Conservation (phyloP, 1,140 invertebrate genomes). For the Hetaerina americana region DNA sequence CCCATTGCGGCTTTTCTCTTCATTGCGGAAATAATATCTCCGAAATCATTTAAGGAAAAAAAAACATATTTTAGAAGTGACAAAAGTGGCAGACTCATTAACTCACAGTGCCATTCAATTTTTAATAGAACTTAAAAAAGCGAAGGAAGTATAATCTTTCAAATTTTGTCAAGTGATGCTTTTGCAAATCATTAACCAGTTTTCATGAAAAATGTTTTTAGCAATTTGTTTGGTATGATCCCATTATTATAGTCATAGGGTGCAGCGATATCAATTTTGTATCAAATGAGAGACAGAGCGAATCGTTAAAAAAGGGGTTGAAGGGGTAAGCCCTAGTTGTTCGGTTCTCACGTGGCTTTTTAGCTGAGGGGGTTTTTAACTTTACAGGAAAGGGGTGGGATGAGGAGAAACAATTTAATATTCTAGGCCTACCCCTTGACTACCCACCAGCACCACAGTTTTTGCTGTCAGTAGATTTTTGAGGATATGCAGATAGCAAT, state of each 20-base stretch:
- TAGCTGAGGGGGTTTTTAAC: neutral
- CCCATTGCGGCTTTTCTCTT: neutral
- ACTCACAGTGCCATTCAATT: constrained; percentile 6
- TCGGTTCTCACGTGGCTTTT: too few relatives aligned
- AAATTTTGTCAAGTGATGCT: constrained; percentile 9
- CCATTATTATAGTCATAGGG: constrained; percentile 4
- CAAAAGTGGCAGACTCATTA: constrained; percentile 1
- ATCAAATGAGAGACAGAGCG: too few relatives aligned
- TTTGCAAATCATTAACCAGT: constrained; percentile 10
- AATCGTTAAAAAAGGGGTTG: too few relatives aligned
- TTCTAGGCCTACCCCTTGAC: neutral
- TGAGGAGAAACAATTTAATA: neutral
- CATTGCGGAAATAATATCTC: neutral
- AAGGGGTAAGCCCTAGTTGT: too few relatives aligned
- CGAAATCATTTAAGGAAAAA: neutral
- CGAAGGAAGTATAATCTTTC: constrained; percentile 4
- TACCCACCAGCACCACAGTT: neutral
- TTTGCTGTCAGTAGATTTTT: neutral
- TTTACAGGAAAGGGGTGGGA: neutral
- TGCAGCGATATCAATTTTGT: constrained; percentile 5
- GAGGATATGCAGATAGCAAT: neutral
- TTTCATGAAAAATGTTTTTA: constrained; percentile 8
- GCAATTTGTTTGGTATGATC: constrained; percentile 10
- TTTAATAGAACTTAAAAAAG: neutral
- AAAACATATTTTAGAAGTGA: constrained; percentile 1